These are phyloP conservation scores for Chironex yamaguchii DNA, from an alignment of 30 jellyfish, hydroid and myxozoan species.

Conservation along the genomic window DNA sequence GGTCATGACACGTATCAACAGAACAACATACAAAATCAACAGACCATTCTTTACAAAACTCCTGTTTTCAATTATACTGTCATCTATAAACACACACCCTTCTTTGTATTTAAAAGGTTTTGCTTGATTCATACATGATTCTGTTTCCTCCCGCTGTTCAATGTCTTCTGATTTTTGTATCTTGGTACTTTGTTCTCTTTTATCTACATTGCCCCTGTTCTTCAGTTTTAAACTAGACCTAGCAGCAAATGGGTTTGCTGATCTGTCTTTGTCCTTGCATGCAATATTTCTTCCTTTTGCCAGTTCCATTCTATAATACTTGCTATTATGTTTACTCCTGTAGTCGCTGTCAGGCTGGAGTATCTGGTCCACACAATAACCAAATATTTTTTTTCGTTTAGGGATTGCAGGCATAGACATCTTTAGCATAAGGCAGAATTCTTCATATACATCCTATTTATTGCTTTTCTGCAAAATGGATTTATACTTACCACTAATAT, in stretches of 20 bases:
- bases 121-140: background rate
- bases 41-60: background rate
- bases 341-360: no score
- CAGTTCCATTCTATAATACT: background rate
- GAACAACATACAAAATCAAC: conserved; percentile 17
- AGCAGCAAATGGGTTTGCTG: conserved; percentile 22
- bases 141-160: conserved; percentile 4
- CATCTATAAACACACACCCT: background rate
- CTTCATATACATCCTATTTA: no score
- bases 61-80: background rate
- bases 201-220: background rate
- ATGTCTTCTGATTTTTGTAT: background rate
- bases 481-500: no score
- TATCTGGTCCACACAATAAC: conserved; percentile 11
- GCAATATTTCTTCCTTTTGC: conserved; percentile 18
- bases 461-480: no score
- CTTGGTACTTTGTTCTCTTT: background rate
- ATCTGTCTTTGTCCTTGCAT: conserved; percentile 10
- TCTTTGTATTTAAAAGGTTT: background rate
- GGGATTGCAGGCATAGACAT: no score
- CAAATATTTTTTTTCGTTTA: conserved; percentile 4
- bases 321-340: background rate
- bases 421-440: no score
- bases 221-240: background rate
- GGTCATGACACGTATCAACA: background rate